Percentiles rank a stretch among this genome's conserved stretches.
phyloP scores from a whole-genome alignment of 1,140 invertebrate species.

The Bombyx mori region DNA sequence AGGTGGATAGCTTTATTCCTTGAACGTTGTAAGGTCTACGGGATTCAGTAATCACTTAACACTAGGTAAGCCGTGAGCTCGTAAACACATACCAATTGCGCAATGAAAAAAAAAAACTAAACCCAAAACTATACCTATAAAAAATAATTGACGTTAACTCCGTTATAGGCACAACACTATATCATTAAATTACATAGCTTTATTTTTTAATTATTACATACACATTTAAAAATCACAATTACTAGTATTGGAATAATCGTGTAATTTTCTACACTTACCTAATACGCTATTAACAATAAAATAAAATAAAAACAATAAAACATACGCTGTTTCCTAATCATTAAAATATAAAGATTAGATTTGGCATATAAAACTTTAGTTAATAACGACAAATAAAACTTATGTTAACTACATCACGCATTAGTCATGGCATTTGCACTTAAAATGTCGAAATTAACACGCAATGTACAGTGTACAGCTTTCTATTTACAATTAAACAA shows the following conservation, averaged over 20 bases:
- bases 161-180: too few species aligned
- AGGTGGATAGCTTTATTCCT: too few species aligned
- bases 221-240: too few species aligned
- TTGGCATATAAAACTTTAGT: constrained; percentile 21
- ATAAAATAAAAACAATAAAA: background rate
- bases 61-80: too few species aligned
- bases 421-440: constrained; percentile 17
- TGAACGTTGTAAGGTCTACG: too few species aligned
- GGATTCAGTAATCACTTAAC: too few species aligned
- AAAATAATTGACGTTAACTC: too few species aligned
- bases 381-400: constrained; percentile 15
- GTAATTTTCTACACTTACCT: background rate
- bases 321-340: background rate
- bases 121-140: too few species aligned
- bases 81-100: too few species aligned
- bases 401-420: constrained; percentile 13
- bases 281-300: background rate
- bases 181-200: background rate
- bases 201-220: too few species aligned
- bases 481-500: constrained; percentile 57
- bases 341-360: constrained; percentile 22
- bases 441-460: background rate
- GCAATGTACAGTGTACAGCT: constrained; percentile 21
- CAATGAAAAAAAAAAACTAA: too few species aligned
- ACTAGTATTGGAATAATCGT: background rate